These are phyloP conservation scores for Lampropteryx suffumata DNA, from an alignment of 2,888 invertebrate species.

Conservation along the genomic window DNA sequence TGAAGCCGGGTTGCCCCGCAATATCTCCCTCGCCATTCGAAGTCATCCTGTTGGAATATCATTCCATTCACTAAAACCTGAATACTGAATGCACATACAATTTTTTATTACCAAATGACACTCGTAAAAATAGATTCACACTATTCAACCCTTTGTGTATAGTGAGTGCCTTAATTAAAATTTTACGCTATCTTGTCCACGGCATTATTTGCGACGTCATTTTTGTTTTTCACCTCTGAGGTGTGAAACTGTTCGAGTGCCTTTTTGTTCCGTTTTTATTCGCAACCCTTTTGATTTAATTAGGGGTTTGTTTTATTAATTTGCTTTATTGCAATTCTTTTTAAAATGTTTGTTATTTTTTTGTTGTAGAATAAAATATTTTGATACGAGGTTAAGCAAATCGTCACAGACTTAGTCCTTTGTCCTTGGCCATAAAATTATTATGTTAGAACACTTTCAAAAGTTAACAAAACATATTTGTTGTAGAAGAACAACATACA, in stretches of 20 bases:
- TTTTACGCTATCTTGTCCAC: conserved; percentile 62
- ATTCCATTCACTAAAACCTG: conserved; percentile 58
- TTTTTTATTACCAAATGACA: conserved; percentile 63
- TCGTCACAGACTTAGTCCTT: too few species aligned
- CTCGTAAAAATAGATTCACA: conserved; percentile 70
- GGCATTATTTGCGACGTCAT: conserved; percentile 51
- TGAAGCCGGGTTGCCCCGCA: conserved; percentile 30
- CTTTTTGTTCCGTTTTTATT: conserved; percentile 52
- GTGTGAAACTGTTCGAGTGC: conserved; percentile 68
- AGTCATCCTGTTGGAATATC: conserved; percentile 58
- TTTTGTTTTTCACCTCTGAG: conserved; percentile 78
- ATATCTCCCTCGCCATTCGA: conserved; percentile 50
- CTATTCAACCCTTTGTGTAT: conserved; percentile 58
- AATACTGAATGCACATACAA: conserved; percentile 46
- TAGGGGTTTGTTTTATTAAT: conserved; percentile 45
- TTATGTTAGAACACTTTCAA: too few species aligned
- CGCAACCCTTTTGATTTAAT: conserved; percentile 61
- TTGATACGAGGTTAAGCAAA: too few species aligned
- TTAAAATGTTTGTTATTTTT: conserved; percentile 7
- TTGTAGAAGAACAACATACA: conserved; percentile 78
- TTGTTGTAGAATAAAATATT: conserved; percentile 10
- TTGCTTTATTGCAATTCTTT: conserved; percentile 26
- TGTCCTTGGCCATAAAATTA: too few species aligned
- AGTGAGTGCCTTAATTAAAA: conserved; percentile 79
- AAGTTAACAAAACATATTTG: neutral